Base-by-base conservation (phyloP, 2,113 vertebrate species). In the Hemiprocne comata region DNA sequence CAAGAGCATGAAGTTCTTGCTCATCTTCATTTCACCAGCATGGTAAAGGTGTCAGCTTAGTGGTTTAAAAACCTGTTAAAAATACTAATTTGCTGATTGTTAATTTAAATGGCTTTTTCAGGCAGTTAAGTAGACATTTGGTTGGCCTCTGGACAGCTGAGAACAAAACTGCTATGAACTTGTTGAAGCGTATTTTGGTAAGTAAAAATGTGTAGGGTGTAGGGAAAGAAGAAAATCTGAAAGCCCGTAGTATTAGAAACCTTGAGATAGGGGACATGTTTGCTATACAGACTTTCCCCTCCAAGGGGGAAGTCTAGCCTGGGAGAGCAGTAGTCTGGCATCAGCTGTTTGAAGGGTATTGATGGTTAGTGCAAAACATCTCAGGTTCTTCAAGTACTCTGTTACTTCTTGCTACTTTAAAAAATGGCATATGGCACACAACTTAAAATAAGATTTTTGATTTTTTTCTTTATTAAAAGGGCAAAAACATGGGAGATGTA, bases 61-160 rank as follows among this genome's bases (percentile, higher is more conserved):
- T 23, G 2, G 7, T 73, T 60, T 69, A 67, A 87, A 85, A 85
- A 34, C n/a, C 13, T 64, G 5, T 70, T 79, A 70, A 29, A 75
- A 90, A 42, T 80, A 62, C 31, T 85, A 46, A 94, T 85, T 73
- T 61, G 17, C 4, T 18, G 29, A 62, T 90, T 79, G 12, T 86
- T 84, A 8, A 75, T 92, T 67, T 90, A 40, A 61, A 76, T 95
- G 67, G 25, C 58, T 94, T 97, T 96, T 94, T 97, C 98, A 99
- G 99, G 95, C 99, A 99, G 97, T 97, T 99, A 93, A 99, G 99
- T 97, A 99, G 99, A 94, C 99, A 99, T 97, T 98, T 99, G 96
- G 99, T 99, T 95, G 99, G 99, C 82, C 98, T 99, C 81, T 99
- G 99, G 99, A 99, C 98, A 58, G 99, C 99, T 84, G 99, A 99